phyloP scores from a whole-genome alignment of 2,888 invertebrate species.

The Tetragonisca angustula region DNA sequence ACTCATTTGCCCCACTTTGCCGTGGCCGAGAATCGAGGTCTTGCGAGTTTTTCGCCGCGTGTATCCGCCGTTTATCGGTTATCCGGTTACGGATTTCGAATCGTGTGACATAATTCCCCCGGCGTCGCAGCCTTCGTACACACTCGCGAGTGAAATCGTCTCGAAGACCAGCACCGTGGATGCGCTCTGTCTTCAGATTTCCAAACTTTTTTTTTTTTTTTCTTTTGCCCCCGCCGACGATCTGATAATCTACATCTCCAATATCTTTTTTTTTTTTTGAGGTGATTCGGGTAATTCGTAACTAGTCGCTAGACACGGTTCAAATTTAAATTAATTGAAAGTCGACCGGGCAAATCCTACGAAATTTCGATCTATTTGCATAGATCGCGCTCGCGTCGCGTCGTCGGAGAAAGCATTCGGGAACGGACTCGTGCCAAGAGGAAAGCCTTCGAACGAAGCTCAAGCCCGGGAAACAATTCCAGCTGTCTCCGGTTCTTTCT shows the following conservation, averaged over 20 bases:
- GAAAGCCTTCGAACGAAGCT: slow-evolving; percentile 20
- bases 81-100: slow-evolving; percentile 69
- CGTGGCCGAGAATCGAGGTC: slow-evolving; percentile 60
- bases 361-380: neutral
- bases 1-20: slow-evolving; percentile 71
- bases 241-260: neutral
- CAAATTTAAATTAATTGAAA: too few species aligned
- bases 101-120: slow-evolving; percentile 58
- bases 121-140: neutral
- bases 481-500: slow-evolving; percentile 58
- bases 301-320: too few species aligned
- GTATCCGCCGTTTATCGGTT: slow-evolving; percentile 62
- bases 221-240: too few species aligned
- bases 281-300: too few species aligned
- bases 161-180: too few species aligned
- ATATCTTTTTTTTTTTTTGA: too few species aligned
- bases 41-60: slow-evolving; percentile 53
- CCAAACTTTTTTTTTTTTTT: too few species aligned
- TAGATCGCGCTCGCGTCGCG: neutral
- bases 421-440: slow-evolving; percentile 12
- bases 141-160: slow-evolving; percentile 33
- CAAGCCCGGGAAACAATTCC: slow-evolving; percentile 54
- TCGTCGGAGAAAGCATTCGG: slow-evolving; percentile 16
- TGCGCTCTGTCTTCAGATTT: too few species aligned
- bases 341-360: neutral